Conservation (phyloP, 2,797 vertebrate species). For the Limnodromus scolopaceus region DNA sequence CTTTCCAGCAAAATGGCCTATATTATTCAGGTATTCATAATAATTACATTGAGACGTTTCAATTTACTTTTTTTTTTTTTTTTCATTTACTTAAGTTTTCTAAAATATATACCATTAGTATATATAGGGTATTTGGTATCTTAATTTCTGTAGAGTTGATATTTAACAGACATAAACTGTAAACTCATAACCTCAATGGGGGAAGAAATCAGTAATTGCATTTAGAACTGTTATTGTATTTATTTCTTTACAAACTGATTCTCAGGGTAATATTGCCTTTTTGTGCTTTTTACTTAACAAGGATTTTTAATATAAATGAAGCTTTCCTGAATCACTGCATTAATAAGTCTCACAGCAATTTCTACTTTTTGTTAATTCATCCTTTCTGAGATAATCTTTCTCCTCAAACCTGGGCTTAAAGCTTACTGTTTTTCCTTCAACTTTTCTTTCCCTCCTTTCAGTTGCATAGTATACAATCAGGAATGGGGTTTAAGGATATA, state of each 20-base stretch:
- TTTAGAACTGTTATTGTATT: not conserved
- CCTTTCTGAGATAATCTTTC: not conserved
- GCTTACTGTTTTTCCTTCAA: not conserved
- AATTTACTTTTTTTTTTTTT: not conserved
- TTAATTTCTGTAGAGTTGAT: not conserved
- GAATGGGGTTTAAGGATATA: not conserved
- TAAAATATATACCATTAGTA: not conserved
- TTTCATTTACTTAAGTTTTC: not conserved
- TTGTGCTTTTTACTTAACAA: not conserved
- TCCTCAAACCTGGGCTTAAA: not conserved
- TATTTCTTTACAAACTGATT: not conserved
- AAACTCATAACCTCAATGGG: not conserved
- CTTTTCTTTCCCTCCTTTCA: not conserved
- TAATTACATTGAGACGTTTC: not conserved
- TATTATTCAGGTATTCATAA: not conserved
- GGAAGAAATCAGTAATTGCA: not conserved
- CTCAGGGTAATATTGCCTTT: not conserved
- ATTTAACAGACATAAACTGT: not conserved
- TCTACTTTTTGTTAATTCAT: not conserved
- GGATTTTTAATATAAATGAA: not conserved
- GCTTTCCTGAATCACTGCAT: not conserved
- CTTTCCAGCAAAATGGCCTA: not conserved
- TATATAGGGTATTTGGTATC: not conserved
- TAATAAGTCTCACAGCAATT: not conserved
- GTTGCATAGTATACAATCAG: not conserved